Evolutionary conservation across 2,888 invertebrate genomes (phyloP).

Genomic region (Biston betularia): DNA sequence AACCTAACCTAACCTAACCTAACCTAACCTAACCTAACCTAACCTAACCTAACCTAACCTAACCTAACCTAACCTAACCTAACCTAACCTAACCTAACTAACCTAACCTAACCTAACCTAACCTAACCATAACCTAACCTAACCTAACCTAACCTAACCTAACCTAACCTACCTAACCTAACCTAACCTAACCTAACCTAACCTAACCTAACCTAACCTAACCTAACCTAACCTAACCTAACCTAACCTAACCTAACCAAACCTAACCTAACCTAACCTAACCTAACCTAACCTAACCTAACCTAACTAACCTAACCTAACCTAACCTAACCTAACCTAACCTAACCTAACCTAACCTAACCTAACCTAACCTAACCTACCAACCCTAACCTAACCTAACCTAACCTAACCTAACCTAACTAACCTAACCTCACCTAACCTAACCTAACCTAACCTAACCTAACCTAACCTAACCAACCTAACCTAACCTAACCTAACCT

Average conservation of each 20-base stretch:
- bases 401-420: conserved; percentile 17
- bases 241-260: conserved; percentile 1
- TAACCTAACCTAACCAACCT: conserved; percentile 35
- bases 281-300: conserved; percentile 2
- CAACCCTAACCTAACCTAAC: conserved; percentile 18
- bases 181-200: conserved; percentile 2
- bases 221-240: conserved; percentile 2
- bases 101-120: conserved; percentile 15
- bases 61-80: background rate
- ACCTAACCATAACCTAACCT: conserved; percentile 26
- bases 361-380: conserved; percentile 2
- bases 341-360: conserved; percentile 2
- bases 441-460: conserved; percentile 38
- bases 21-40: conserved; percentile 47
- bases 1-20: no score
- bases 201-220: conserved; percentile 2
- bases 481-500: conserved; percentile 41
- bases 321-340: conserved; percentile 2
- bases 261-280: conserved; percentile 2
- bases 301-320: conserved; percentile 2
- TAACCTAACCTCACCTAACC: conserved; percentile 26
- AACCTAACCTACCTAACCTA: conserved; percentile 10
- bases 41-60: conserved; percentile 48
- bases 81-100: conserved; percentile 35
- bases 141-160: conserved; percentile 33